Base-by-base conservation (phyloP, 2,888 invertebrate species). In the Euplexia lucipara region DNA sequence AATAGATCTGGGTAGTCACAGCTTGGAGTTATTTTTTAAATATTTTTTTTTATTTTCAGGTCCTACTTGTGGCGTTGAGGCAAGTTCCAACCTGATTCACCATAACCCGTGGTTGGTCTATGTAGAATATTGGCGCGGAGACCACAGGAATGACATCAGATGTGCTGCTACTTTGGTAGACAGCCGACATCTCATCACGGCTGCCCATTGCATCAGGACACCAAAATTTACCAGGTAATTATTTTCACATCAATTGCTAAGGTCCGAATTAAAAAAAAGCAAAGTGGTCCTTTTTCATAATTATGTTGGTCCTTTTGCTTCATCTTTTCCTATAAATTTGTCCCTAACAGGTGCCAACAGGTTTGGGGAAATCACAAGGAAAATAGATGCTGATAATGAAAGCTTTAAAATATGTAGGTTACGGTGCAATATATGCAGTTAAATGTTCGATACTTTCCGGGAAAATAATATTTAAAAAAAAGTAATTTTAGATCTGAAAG, bases 91-190 rank as follows among this genome's bases (percentile, higher is more conserved):
- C 59, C 78, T 81, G 0, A 69, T 88, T 6, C 86, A 89, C 47
- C 84, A 80, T 32, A 82, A 85, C 53, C 89, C 89, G 0, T 89
- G 90, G 89, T 16, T 88, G 62, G 86, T 85, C 0, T 79, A 80
- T 14, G 34, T 89, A 18, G 86, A 88, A 58, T 89, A 83, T 72
- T 83, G 83, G 75, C 59, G 81, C 3, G 72, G 70, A 1, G 69
- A 78, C 0, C 18, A 45, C 5, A 58, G 39, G 2, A 66, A 30
- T 1, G 74, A 76, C 9, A 52, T 82, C 16, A 70, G 85, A 5
- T 89, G 89, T 41, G 87, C 81, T 0, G 89, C 82, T 4, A 77
- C 85, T 1, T 76, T 89, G 0, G 64, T 89, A 1, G 70, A 70
- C 22, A 68, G 48, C 0, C 48, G 81, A 1, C 84, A 88, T 47